These are phyloP conservation scores for Leptosomus discolor DNA, from an alignment of 2,113 vertebrate genomes.

Conservation along the genomic window DNA sequence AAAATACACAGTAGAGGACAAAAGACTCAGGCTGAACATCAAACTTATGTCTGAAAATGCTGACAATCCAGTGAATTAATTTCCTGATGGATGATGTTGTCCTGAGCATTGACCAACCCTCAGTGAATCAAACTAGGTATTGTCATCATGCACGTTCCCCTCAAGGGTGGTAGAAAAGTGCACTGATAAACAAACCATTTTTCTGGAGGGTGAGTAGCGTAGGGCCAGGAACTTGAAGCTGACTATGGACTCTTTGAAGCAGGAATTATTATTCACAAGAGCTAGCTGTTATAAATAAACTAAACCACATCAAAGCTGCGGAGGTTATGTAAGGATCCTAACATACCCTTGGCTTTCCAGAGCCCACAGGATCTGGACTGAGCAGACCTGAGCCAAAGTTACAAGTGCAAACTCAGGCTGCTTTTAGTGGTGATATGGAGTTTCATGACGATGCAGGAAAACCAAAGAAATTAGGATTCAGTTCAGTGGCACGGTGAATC, in stretches of 20 bases:
- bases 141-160: neutral
- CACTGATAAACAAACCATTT: neutral
- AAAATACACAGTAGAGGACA: conserved; percentile 44
- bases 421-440: neutral
- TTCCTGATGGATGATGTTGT: neutral
- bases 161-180: neutral
- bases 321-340: conserved; percentile 46
- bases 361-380: neutral
- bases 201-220: neutral
- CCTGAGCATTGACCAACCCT: neutral
- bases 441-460: neutral
- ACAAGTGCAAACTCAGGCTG: neutral
- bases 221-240: neutral
- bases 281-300: conserved; percentile 55
- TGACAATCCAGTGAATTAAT: neutral
- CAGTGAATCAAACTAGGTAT: neutral
- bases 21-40: neutral
- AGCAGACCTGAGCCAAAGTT: neutral
- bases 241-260: conserved; percentile 14
- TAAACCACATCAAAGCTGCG: conserved; percentile 32
- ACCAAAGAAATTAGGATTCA: neutral
- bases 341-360: neutral
- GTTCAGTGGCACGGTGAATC: neutral
- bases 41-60: neutral
- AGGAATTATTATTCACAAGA: conserved; percentile 34